Evolutionary conservation across 1,140 invertebrate species (phyloP), one percentile per base, ranked within the genome.

Genomic region (Gerris buenoi): DNA sequence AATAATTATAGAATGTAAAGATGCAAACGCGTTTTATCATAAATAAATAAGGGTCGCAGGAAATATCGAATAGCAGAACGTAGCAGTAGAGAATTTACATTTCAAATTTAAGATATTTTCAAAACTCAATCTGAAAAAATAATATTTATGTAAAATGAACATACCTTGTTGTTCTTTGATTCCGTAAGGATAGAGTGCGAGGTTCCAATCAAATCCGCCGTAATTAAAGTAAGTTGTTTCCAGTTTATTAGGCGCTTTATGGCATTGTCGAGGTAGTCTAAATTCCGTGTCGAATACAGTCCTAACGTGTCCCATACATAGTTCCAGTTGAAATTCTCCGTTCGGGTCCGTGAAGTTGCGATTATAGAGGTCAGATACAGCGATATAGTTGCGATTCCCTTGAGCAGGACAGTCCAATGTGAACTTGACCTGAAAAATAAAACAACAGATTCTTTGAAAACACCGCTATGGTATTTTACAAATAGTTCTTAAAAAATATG

Each of bases 151-250:
- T 14, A 15, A 25, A n/a, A 2, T 2, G 58, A 22, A 70, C 65
- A 76, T 72, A 64, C 79, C 77, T 26, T 79, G 77, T 2, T 73
- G 28, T 2, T 81, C 77, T 64, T 80, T 80, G 67, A 80, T 83
- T 10, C 86, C 85, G 25, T 83, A 79, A 0, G 88, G 88, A 71
- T 84, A 87, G 14, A 90, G 81, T 0, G 85, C 83, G 5, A 93
- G 77, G 70, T 89, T 90, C 91, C 91, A 94, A 71, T 93, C 90
- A 74, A 89, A 92, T 14, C 88, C 86, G 2, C 88, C 87, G 72
- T 89, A 90, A 0, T 83, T 80, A 74, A 90, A 90, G 72, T 86
- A 88, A 13, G 80, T 80, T 0, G 86, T 87, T 73, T 89, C 87
- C 57, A 88, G 72, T 70, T 87, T 83, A 73, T 59, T 15, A 2